A percentile compares a stretch with the other conserved stretches of the same genome.
Evolutionary conservation across 2,888 invertebrate genomes (phyloP).

Genomic region (Nymphalis c-album): DNA sequence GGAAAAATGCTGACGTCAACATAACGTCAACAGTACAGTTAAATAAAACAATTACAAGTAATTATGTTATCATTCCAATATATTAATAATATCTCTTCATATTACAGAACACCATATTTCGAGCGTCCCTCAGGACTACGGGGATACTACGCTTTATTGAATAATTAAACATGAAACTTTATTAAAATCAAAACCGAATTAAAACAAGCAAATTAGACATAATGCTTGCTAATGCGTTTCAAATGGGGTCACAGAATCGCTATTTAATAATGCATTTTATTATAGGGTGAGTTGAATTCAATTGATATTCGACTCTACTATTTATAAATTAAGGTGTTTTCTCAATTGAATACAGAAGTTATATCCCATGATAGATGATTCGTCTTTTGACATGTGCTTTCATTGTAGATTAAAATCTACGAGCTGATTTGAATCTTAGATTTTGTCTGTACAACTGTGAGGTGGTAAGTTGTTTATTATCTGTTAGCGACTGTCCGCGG

Average conservation of each 20-base stretch:
- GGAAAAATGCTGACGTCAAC: too few species aligned
- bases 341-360: constrained; percentile 16
- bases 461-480: constrained; percentile 28
- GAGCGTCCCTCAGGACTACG: constrained; percentile 31
- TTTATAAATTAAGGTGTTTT: constrained; percentile 8
- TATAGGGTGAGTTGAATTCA: constrained; percentile 44
- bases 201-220: constrained; percentile 77
- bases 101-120: constrained; percentile 34
- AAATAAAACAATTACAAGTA: too few species aligned
- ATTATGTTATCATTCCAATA: neutral
- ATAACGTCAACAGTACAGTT: too few species aligned
- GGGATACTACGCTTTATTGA: constrained; percentile 48
- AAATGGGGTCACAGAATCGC: constrained; percentile 72
- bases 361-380: constrained; percentile 62
- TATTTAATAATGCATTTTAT: constrained; percentile 73
- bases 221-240: constrained; percentile 69
- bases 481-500: constrained; percentile 1
- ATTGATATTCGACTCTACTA: constrained; percentile 40
- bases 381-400: constrained; percentile 61
- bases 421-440: constrained; percentile 62
- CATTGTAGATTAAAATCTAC: constrained; percentile 59
- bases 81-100: constrained; percentile 26
- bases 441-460: constrained; percentile 41
- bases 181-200: constrained; percentile 77
- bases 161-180: constrained; percentile 74